Base-by-base conservation (phyloP, 2,113 vertebrate species). In the Ceyx margarethae region DNA sequence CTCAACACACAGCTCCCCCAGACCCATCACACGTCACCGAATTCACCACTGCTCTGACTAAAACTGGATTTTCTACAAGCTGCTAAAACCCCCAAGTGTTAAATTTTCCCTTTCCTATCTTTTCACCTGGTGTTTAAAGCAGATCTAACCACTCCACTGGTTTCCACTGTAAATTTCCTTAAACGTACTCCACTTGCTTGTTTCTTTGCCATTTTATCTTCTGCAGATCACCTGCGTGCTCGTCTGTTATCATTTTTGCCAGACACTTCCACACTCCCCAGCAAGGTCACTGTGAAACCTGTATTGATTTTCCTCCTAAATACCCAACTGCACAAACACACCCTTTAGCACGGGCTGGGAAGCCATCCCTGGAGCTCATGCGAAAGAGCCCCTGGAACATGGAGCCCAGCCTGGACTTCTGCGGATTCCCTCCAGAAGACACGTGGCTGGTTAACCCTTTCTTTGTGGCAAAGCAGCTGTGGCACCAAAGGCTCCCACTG, bases 1-100 rank as follows among this genome's bases (percentile, higher is more conserved):
- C 67, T 26, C 53, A 0, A 0, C 8, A 64, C 15, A 10, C 35
- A 8, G 1, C 35, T 45, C 67, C 35, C 48, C 13, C 53, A 0
- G 0, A 7, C 1, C 0, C 2, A 3, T 3, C 2, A 28, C 29
- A 7, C 5, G 31, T 10, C 5, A 0, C 3, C 2, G 33, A 69
- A 5, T 5, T 51, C 45, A 9, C 68, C 2, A 0, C 1, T 1
- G 0, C 2, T 16, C 77, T 18, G 16, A 23, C 23, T 23, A 11
- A 51, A 45, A 7, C 13, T 26, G n/a, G 3, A 62, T 60, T 13
- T 62, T 48, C 51, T 3, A 0, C 9, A 15, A 15, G 2, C 6
- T 29, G 14, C 11, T n/a, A 46, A 33, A 8, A 35, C 31, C 10
- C 23, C 54, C 11, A 22, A 75, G 25, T 13, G 13, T 18, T 26